Conservation (phyloP, 2,797 vertebrate species). For the Phrynocephalus guinanensis region DNA sequence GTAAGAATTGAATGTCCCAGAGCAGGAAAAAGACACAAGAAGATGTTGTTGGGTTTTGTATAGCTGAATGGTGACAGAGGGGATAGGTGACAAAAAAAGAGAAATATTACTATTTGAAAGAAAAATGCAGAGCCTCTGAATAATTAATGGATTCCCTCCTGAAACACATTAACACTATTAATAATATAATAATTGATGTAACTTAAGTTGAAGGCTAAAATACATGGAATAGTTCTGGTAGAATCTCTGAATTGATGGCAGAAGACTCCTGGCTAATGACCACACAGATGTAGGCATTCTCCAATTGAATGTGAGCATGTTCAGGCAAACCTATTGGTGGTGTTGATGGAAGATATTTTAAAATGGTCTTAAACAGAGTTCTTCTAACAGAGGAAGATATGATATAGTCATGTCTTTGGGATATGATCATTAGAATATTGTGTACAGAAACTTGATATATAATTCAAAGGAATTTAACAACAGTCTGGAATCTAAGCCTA, state of each 20-base stretch:
- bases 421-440: neutral
- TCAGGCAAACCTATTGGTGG: neutral
- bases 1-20: constrained; percentile 17
- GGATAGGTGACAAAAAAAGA: constrained; percentile 13
- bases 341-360: neutral
- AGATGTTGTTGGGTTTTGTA: constrained; percentile 17
- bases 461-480: neutral
- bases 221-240: neutral
- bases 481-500: neutral
- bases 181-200: constrained; percentile 14
- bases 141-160: constrained; percentile 10
- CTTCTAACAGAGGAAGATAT: neutral
- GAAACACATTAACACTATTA: constrained; percentile 32
- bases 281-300: neutral
- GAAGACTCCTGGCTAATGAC: neutral
- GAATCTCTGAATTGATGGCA: constrained; percentile 12
- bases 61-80: neutral
- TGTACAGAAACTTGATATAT: neutral
- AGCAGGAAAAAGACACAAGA: constrained; percentile 14
- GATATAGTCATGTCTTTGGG: neutral
- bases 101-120: constrained; percentile 28
- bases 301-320: neutral
- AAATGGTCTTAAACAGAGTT: neutral
- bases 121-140: constrained; percentile 29
- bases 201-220: constrained; percentile 35